Percentiles rank a stretch among this genome's conserved stretches.
Conservation (phyloP, 2,113 vertebrate genomes). For the Spermophilus dauricus region DNA sequence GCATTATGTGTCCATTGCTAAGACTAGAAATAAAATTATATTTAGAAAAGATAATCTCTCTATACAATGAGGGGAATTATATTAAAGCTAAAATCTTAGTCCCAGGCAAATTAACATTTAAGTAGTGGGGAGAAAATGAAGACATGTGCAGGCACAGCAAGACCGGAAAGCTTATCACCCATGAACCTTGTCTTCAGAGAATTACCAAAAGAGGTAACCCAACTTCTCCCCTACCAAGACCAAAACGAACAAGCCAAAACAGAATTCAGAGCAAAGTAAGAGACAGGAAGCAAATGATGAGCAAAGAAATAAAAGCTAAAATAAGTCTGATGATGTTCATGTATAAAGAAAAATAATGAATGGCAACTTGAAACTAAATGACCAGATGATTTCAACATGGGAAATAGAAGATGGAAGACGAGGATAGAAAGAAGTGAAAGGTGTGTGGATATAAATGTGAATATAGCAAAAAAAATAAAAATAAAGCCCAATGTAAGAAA, state of each 20-base stretch:
- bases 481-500: neutral
- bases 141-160: conserved; percentile 40
- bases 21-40: conserved; percentile 46
- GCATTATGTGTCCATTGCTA: conserved; percentile 9
- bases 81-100: conserved; percentile 57
- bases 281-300: neutral
- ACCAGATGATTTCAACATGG: neutral
- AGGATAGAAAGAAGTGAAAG: neutral
- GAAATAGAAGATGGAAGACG: neutral
- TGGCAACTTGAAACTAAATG: neutral
- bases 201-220: neutral
- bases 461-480: neutral
- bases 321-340: neutral
- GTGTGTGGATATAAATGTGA: neutral
- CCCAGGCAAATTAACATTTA: neutral
- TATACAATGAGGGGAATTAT: conserved; percentile 21
- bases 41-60: conserved; percentile 13
- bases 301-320: conserved; percentile 21
- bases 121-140: neutral
- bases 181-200: conserved; percentile 35
- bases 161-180: neutral
- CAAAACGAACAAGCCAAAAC: neutral
- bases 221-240: neutral
- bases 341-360: conserved; percentile 1
- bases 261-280: neutral